A percentile compares a stretch with the other conserved stretches of the same genome.
Evolutionary conservation across 2,113 vertebrate species (phyloP).

Genomic region (Anser brachyrhynchus): DNA sequence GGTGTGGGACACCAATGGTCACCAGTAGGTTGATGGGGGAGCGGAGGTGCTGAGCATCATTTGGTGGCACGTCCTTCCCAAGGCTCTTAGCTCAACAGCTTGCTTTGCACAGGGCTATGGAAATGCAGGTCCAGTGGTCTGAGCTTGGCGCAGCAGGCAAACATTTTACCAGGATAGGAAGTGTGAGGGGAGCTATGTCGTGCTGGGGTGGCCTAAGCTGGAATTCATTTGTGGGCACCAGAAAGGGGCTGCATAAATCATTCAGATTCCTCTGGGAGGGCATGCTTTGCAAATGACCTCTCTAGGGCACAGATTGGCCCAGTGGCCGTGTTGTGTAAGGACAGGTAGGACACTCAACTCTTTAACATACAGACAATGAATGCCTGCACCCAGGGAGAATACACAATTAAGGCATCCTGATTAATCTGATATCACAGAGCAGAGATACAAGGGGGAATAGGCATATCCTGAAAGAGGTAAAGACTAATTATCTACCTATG

Average conservation of each 20-base stretch:
- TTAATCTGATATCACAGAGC: conserved; percentile 22
- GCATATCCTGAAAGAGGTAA: not conserved
- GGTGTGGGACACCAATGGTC: not conserved
- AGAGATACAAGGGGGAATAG: not conserved
- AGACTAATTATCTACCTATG: not conserved
- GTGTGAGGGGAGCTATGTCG: not conserved
- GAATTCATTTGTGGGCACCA: not conserved
- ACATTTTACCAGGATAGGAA: not conserved
- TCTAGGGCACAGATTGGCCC: conserved; percentile 4
- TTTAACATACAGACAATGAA: conserved; percentile 58
- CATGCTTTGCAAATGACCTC: conserved; percentile 33
- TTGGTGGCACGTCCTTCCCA: not conserved
- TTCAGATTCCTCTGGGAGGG: not conserved
- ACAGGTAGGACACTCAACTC: conserved; percentile 60
- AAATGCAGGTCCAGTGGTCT: not conserved
- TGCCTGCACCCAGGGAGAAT: conserved; percentile 22
- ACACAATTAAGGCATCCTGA: conserved; percentile 59
- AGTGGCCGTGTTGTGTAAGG: conserved; percentile 36
- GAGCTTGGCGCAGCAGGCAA: not conserved
- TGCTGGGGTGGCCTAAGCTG: not conserved
- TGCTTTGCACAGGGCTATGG: not conserved
- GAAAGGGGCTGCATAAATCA: not conserved
- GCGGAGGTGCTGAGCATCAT: rapidly evolving
- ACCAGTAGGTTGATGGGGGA: not conserved
- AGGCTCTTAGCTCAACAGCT: not conserved